Conservation (phyloP, 1,140 invertebrate species). For the Ctenoplectra terminalis region DNA sequence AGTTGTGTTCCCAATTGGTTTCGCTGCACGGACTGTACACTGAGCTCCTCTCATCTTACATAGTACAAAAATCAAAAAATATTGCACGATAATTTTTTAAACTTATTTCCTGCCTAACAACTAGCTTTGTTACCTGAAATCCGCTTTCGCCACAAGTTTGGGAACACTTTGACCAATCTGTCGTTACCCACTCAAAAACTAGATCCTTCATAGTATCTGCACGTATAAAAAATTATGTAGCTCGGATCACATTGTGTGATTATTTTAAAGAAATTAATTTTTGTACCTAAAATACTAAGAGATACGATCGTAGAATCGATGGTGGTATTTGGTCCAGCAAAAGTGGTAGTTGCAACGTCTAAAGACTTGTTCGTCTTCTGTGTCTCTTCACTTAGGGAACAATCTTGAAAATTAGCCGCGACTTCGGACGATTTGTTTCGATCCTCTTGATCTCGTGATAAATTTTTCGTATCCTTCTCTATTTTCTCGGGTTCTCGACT, state of each 20-base stretch:
- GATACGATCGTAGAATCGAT: constrained; percentile 38
- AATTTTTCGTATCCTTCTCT: constrained; percentile 22
- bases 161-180: constrained; percentile 94
- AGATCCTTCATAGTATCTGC: constrained; percentile 82
- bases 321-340: constrained; percentile 12
- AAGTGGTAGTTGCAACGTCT: constrained; percentile 1
- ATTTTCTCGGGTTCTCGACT: neutral
- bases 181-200: constrained; percentile 91
- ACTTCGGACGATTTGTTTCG: constrained; percentile 9
- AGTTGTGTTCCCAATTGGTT: constrained; percentile 66
- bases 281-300: constrained; percentile 65
- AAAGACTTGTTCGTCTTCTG: constrained; percentile 20
- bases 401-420: constrained; percentile 24
- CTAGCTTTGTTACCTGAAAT: constrained; percentile 81
- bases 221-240: neutral
- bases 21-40: constrained; percentile 85
- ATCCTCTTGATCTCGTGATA: constrained; percentile 27
- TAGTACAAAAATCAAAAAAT: neutral
- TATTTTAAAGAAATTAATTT: neutral
- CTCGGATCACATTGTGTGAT: constrained; percentile 3
- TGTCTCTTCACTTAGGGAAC: neutral
- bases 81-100: neutral
- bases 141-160: constrained; percentile 93
- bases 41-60: constrained; percentile 86
- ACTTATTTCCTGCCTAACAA: neutral